Evolutionary conservation across 2,888 invertebrate species (phyloP).

Genomic region (Acanthococcus lagerstroemiae): DNA sequence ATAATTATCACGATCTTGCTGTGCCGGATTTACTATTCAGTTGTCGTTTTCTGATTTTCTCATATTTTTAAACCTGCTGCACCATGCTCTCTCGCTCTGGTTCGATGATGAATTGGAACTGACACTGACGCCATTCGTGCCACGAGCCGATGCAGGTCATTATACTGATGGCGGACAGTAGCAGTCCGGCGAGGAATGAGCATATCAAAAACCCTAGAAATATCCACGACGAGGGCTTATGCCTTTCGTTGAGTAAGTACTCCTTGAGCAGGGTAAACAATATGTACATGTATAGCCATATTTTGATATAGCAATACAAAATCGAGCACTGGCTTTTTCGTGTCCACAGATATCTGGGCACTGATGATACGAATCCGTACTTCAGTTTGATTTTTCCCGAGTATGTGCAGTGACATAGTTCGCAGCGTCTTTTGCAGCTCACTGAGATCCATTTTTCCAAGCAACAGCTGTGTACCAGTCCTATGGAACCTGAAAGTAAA

Average conservation of each 20-base stretch:
- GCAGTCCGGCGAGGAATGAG: background rate
- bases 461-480: constrained; percentile 12
- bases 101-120: background rate
- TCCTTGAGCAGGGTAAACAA: background rate
- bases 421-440: constrained; percentile 14
- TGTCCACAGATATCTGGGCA: constrained; percentile 11
- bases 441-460: constrained; percentile 21
- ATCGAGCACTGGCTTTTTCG: constrained; percentile 5
- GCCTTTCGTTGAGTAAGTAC: background rate
- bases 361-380: constrained; percentile 5
- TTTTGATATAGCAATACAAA: constrained; percentile 15
- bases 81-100: no score
- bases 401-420: constrained; percentile 10
- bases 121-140: constrained; percentile 12
- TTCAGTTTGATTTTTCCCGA: background rate
- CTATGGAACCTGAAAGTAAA: constrained; percentile 1
- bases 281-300: constrained; percentile 20
- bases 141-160: constrained; percentile 2
- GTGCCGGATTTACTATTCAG: no score
- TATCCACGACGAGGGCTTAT: background rate
- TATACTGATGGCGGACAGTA: background rate
- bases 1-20: no score
- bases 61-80: constrained; percentile 6
- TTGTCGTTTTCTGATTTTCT: no score
- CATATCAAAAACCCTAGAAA: background rate